Percentiles rank a stretch among this genome's conserved stretches.
Evolutionary conservation across 2,888 invertebrate genomes (phyloP).

Genomic region (Listrodromus nycthemerus): DNA sequence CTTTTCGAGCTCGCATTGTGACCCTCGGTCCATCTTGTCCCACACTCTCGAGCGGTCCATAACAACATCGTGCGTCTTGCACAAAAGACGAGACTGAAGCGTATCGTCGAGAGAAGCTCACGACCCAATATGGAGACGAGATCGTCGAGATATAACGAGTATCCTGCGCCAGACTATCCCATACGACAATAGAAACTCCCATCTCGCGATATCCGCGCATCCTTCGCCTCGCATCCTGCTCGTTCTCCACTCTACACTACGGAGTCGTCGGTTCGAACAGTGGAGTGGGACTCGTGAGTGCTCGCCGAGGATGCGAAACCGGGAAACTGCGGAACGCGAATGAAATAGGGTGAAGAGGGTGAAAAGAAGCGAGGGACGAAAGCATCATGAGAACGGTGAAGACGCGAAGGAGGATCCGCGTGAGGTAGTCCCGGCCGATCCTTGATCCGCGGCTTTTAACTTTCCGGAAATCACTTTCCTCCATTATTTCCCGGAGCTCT

Average conservation of each 20-base stretch:
- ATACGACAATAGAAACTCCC: constrained; percentile 19
- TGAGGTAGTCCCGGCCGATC: constrained; percentile 68
- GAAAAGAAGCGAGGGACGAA: constrained; percentile 1
- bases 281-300: constrained; percentile 3
- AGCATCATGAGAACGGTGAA: background rate
- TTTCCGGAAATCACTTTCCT: constrained; percentile 83
- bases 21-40: background rate
- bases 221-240: constrained; percentile 31
- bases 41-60: background rate
- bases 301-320: constrained; percentile 18
- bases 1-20: background rate
- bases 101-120: constrained; percentile 18
- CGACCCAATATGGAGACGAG: constrained; percentile 43
- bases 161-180: constrained; percentile 10
- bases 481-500: constrained; percentile 80
- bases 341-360: background rate
- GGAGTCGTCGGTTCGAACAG: constrained; percentile 19
- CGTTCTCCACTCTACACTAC: constrained; percentile 16
- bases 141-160: constrained; percentile 51
- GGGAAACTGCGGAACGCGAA: constrained; percentile 20
- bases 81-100: background rate
- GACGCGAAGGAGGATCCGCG: constrained; percentile 30
- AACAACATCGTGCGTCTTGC: constrained; percentile 22
- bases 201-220: constrained; percentile 26
- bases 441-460: constrained; percentile 83